A percentile compares a stretch with the other conserved stretches of the same genome.
Conservation (phyloP, 2,113 vertebrate genomes). For the Neogobius melanostomus region DNA sequence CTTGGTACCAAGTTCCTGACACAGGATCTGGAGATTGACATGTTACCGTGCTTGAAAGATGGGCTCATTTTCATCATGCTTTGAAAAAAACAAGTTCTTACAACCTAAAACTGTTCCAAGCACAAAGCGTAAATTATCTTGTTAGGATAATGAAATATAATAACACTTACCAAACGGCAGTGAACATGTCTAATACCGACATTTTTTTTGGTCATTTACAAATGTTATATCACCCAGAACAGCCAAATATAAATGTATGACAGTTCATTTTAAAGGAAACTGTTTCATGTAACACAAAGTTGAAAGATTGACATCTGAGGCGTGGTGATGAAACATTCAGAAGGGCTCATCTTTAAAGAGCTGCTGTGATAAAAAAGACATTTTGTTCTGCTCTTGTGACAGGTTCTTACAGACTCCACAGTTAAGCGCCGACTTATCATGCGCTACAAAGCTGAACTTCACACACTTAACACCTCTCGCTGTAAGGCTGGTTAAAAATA, state of each 20-base stretch:
- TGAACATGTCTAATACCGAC: no score
- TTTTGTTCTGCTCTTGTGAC: neutral
- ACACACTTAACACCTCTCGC: neutral
- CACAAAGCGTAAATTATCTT: no score
- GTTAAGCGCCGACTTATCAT: no score
- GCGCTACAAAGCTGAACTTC: slow-evolving; percentile 2
- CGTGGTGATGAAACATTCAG: neutral
- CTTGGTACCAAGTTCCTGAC: no score
- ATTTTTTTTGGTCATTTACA: no score
- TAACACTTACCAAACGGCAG: no score
- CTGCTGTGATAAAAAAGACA: neutral
- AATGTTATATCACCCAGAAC: neutral
- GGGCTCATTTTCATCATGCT: no score
- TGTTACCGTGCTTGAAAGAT: no score
- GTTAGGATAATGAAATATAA: no score
- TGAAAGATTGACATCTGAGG: neutral
- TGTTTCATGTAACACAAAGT: neutral
- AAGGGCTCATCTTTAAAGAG: neutral
- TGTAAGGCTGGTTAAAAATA: neutral
- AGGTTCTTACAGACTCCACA: neutral
- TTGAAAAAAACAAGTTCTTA: no score
- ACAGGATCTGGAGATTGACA: no score
- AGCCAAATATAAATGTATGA: neutral
- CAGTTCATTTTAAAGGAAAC: neutral
- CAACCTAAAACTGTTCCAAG: no score